Evolutionary conservation across 2,888 invertebrate species (phyloP), one percentile per base, ranked within the genome.

Genomic region (Branchellion lobata): DNA sequence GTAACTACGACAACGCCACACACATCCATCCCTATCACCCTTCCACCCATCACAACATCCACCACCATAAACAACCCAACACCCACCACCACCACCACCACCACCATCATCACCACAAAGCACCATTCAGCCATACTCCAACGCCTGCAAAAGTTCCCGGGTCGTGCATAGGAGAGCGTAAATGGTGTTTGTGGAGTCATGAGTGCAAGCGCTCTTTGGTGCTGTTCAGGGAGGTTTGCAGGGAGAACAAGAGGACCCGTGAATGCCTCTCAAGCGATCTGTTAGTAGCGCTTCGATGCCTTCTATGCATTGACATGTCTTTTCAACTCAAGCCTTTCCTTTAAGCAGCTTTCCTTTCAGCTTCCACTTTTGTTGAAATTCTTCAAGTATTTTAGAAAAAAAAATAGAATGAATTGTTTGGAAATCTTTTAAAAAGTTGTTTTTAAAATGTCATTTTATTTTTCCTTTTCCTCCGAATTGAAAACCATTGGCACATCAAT

Each of bases 151-250:
- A 61, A 18, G 51, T 27, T 27, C 34, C 36, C n/a, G 40, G 36
- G 31, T 81, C 81, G 24, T 81, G 81, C 40, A 81, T 81, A 53
- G 78, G 81, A 3, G 69, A 80, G 0, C 31, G 81, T 18, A 73
- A 80, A 57, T 61, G 47, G 34, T 81, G 81, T 47, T 78, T 81
- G 24, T 53, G 73, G 68, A 74, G 80, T 29, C 1, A 27, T 14
- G 31, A 68, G 0, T 81, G 81, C 69, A 61, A 61, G 18, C 40
- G 47, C 31, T 24, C 47, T n/a, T 31, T 81, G 57, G 61, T 51
- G 36, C 31, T 40, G 21, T 81, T 75, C 75, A 34, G 80, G 27
- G 34, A 31, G 5, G 24, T 33, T 21, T 81, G 81, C 53, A 65
- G 51, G 31, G 80, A 80, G 75, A 80, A 80, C 68, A 80, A 80